Evolutionary conservation across 2,888 invertebrate genomes (phyloP).

Genomic region (Lochmaea crataegi): DNA sequence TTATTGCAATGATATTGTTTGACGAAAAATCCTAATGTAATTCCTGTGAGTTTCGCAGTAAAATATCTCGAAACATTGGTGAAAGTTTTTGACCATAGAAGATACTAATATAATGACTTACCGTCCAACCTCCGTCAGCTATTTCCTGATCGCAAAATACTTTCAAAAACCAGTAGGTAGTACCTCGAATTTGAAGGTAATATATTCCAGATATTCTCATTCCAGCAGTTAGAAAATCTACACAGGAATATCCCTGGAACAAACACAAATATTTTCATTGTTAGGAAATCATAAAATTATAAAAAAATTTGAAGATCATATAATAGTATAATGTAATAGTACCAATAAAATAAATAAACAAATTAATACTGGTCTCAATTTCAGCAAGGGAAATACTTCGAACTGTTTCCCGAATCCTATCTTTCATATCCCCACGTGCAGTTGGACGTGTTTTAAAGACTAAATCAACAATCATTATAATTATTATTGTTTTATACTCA

Average conservation of each 20-base stretch:
- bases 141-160: slow-evolving; percentile 91
- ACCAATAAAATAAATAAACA: no score
- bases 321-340: no score
- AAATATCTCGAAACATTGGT: not conserved
- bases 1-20: no score
- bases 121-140: slow-evolving; percentile 94
- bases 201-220: slow-evolving; percentile 90
- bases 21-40: not conserved
- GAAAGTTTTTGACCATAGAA: not conserved
- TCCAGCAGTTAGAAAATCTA: slow-evolving; percentile 85
- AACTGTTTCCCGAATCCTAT: no score
- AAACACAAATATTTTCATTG: slow-evolving; percentile 25
- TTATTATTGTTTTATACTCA: no score
- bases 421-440: no score
- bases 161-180: slow-evolving; percentile 93
- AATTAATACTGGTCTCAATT: no score
- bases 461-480: no score
- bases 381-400: no score
- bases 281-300: not conserved
- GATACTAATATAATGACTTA: slow-evolving; percentile 66
- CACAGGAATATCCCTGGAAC: slow-evolving; percentile 87
- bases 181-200: slow-evolving; percentile 89
- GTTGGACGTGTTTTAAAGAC: no score
- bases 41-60: not conserved
- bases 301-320: not conserved